Evolutionary conservation across 2,113 vertebrate genomes (phyloP), one percentile per base, ranked within the genome.

Genomic region (Sphaerodactylus townsendi): DNA sequence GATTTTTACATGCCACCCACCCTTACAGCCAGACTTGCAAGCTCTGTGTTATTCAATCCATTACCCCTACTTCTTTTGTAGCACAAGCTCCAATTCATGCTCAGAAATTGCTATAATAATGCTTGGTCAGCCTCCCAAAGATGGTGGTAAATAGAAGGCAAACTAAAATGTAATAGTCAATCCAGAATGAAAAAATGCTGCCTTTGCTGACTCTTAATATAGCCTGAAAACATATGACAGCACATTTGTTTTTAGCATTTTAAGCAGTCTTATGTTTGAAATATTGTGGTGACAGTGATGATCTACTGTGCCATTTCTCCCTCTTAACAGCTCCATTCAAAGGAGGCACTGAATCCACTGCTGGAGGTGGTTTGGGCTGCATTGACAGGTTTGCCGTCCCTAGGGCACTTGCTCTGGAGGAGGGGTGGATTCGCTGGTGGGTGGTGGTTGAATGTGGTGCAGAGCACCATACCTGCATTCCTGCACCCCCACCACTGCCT

Each of bases 21-120:
- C 1, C 64, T 10, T 4, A 44, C 19, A 84, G 73, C 44, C 72
- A 85, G 75, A 53, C 0, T 0, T 33, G 69, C 13, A 87, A 81
- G 21, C 76, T 66, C 65, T 56, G 77, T 46, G 37, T 56, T 25
- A 71, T 70, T 70, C 0, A 2, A 68, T 68, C 84, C 11, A 88
- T 33, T 44, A n/a, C 13, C 11, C 19, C 17, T 0, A 13, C 37
- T 17, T 28, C 17, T 0, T 7, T 28, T 21, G 5, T 15, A 53
- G 4, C 1, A 81, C 37, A 80, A 56, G 71, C 73, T 39, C 68
- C 72, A 74, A 78, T 7, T 72, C 23, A 65, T 88, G 33, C 83
- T 87, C 69, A 82, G 80, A 77, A 90, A 85, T 87, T 88, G 59
- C 71, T 72, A 39, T 72, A 82, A 44, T 37, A 84, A 89, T 84